Conservation (phyloP, 2,113 vertebrate species). For the Onychostoma macrolepis region DNA sequence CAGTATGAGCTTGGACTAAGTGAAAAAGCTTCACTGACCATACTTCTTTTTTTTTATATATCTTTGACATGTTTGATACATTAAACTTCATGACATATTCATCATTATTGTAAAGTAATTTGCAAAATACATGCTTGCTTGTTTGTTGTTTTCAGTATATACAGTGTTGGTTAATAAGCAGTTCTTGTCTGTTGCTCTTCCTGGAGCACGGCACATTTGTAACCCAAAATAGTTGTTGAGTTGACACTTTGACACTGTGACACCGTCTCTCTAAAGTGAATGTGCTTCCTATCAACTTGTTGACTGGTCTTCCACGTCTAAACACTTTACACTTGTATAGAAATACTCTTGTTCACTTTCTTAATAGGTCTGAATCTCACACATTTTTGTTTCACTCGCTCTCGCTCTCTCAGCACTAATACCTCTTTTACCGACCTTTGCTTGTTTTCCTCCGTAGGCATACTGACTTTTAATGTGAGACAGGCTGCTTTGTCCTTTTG, state of each 20-base stretch:
- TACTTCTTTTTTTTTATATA: not conserved
- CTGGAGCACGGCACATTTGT: conserved; percentile 14
- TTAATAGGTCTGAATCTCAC: not conserved
- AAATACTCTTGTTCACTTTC: not conserved
- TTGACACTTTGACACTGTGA: conserved; percentile 48
- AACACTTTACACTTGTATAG: conserved; percentile 17
- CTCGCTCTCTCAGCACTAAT: not conserved
- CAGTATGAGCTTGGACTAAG: conserved; percentile 23
- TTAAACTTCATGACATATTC: conserved; percentile 1
- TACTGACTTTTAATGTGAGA: not conserved
- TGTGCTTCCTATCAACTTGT: conserved; percentile 50
- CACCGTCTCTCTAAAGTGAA: conserved; percentile 31
- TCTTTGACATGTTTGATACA: conserved; percentile 16
- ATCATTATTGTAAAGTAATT: conserved; percentile 29
- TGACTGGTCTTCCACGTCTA: conserved; percentile 52
- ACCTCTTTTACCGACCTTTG: not conserved
- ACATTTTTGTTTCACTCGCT: not conserved
- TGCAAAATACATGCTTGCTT: conserved; percentile 41
- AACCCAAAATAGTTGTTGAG: conserved; percentile 23
- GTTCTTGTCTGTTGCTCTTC: conserved; percentile 8
- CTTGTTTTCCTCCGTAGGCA: not conserved
- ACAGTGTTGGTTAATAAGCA: conserved; percentile 9
- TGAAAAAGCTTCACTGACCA: not conserved
- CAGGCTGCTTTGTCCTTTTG: not conserved
- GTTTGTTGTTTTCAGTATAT: conserved; percentile 29